These are phyloP conservation scores for Seriola quinqueradiata DNA, from an alignment of 2,113 vertebrate genomes.

Conservation along the genomic window DNA sequence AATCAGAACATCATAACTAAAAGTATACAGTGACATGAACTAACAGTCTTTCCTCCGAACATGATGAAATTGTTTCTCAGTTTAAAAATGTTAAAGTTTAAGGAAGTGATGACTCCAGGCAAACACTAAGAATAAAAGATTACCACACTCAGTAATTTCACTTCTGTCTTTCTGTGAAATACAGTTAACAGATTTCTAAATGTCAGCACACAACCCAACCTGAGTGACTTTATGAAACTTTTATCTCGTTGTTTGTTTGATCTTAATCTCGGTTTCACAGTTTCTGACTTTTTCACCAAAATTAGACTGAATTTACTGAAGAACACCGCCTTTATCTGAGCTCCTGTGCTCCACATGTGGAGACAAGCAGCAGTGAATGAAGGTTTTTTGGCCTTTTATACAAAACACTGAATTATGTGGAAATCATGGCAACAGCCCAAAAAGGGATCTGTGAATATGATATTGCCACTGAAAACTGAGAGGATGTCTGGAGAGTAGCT, in stretches of 20 bases:
- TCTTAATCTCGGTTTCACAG: conserved; percentile 17
- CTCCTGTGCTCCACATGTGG: not conserved
- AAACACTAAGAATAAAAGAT: conserved; percentile 83
- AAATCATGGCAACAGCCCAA: conserved; percentile 38
- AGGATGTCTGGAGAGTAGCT: conserved; percentile 89
- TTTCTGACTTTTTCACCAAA: conserved; percentile 19
- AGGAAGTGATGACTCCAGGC: conserved; percentile 80
- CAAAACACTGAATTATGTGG: conserved; percentile 11
- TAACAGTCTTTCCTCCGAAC: conserved; percentile 31
- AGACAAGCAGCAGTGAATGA: not conserved
- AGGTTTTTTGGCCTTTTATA: conserved; percentile 13
- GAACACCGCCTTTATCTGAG: not conserved
- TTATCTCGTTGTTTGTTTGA: conserved; percentile 8
- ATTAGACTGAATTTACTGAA: not conserved
- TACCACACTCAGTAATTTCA: conserved; percentile 85
- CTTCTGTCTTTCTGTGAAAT: conserved; percentile 81
- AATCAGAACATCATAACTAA: not conserved
- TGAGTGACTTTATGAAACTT: conserved; percentile 5
- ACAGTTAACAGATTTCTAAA: conserved; percentile 71
- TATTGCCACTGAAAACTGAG: conserved; percentile 56
- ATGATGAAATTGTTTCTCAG: conserved; percentile 66
- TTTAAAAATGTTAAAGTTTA: conserved; percentile 68
- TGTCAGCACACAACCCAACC: conserved; percentile 67
- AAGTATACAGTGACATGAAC: conserved; percentile 2
- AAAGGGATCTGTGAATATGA: conserved; percentile 47